Evolutionary conservation across 1,140 invertebrate species (phyloP).

Genomic region (Cydia amplana): DNA sequence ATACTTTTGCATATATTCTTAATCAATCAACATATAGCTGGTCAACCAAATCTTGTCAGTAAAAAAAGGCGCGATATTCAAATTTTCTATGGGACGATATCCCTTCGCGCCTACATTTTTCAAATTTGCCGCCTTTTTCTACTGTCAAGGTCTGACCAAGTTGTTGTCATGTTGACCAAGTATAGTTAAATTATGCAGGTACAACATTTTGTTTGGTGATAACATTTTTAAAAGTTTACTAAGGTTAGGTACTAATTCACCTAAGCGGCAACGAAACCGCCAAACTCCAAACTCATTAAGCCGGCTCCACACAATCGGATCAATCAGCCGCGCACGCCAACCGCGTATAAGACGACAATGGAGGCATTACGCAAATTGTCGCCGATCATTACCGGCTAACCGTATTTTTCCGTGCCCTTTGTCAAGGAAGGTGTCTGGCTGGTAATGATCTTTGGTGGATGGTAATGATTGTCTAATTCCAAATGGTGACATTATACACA

Average conservation of each 20-base stretch:
- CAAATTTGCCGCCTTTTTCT: too few species aligned
- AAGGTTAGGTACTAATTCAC: background rate
- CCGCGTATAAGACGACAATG: constrained; percentile 27
- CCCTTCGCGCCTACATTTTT: too few species aligned
- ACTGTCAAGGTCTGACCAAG: too few species aligned
- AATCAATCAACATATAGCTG: too few species aligned
- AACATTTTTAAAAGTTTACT: too few species aligned
- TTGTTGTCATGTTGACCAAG: too few species aligned
- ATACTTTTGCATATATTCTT: too few species aligned
- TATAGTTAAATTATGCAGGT: too few species aligned
- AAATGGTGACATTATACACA: background rate
- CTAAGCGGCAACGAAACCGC: background rate
- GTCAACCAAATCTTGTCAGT: too few species aligned
- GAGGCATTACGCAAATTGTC: constrained; percentile 29
- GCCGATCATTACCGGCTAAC: constrained; percentile 27
- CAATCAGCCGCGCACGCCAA: constrained; percentile 20
- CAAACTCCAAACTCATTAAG: constrained; percentile 33
- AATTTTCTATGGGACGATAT: too few species aligned
- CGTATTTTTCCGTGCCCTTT: constrained; percentile 28
- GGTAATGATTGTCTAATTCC: constrained; percentile 1
- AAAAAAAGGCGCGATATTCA: too few species aligned
- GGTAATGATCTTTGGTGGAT: background rate
- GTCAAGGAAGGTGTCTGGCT: background rate
- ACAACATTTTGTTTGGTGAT: too few species aligned
- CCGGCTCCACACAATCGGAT: constrained; percentile 22